phyloP scores from a whole-genome alignment of 1,140 invertebrate species.

The Panonychus citri region DNA sequence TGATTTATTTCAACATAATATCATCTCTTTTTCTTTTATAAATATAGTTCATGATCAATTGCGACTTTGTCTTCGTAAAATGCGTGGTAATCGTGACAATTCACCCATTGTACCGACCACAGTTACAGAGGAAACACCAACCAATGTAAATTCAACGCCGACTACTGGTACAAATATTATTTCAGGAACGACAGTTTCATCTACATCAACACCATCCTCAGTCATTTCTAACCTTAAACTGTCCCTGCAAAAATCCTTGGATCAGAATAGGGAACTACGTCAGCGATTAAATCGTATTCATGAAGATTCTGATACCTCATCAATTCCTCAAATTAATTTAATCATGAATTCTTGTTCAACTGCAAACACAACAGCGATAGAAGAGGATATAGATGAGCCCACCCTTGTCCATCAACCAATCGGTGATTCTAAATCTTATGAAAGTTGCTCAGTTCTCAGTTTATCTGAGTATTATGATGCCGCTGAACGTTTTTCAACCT shows the following conservation, averaged over 20 bases:
- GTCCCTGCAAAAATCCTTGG: slow-evolving; percentile 25
- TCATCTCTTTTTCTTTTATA: not conserved
- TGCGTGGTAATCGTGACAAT: too few relatives aligned
- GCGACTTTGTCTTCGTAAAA: slow-evolving; percentile 15
- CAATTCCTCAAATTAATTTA: slow-evolving; percentile 11
- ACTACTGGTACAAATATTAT: slow-evolving; percentile 23
- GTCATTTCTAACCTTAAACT: not conserved
- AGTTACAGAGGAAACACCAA: slow-evolving; percentile 35
- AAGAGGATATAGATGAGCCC: not conserved
- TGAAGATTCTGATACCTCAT: slow-evolving; percentile 21
- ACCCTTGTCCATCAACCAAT: slow-evolving; percentile 2
- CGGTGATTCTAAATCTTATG: slow-evolving; percentile 15
- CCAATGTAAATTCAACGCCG: slow-evolving; percentile 26
- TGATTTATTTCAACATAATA: not conserved
- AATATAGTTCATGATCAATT: slow-evolving; percentile 30
- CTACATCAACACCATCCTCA: not conserved
- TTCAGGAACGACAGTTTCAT: slow-evolving; percentile 20
- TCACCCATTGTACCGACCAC: slow-evolving; percentile 22
- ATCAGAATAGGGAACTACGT: slow-evolving; percentile 46
- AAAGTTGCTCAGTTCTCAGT: slow-evolving; percentile 46
- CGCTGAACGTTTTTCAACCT: slow-evolving; percentile 31
- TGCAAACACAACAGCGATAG: not conserved
- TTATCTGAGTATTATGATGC: slow-evolving; percentile 65
- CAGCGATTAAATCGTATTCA: slow-evolving; percentile 39
- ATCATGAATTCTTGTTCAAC: not conserved